Percentiles rank a stretch among this genome's conserved stretches.
phyloP scores from a whole-genome alignment of 1,140 invertebrate genomes.

The Hormaphis cornu region DNA sequence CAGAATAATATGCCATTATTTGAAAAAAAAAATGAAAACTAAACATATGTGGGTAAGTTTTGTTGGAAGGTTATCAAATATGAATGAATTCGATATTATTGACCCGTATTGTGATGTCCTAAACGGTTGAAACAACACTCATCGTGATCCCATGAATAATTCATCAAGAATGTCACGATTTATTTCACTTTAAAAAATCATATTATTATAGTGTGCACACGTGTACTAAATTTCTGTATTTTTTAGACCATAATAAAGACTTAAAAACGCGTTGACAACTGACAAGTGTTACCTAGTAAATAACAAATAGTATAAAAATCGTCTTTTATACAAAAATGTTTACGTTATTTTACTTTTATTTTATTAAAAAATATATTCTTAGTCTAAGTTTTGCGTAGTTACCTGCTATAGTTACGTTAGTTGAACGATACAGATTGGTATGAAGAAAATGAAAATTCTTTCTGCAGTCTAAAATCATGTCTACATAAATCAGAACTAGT shows the following conservation, averaged over 20 bases:
- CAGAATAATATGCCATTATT: too few species aligned
- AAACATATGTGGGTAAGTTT: not conserved
- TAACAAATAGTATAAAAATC: not conserved
- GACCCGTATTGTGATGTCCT: too few species aligned
- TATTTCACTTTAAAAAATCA: not conserved
- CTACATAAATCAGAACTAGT: too few species aligned
- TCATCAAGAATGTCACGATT: not conserved
- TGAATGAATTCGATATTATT: not conserved
- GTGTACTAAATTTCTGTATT: not conserved
- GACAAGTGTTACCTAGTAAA: not conserved
- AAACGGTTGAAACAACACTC: not conserved
- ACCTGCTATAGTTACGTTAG: too few species aligned
- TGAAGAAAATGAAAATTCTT: too few species aligned
- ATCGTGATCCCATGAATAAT: not conserved
- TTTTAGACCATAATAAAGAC: not conserved
- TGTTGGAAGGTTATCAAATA: not conserved
- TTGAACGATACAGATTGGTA: too few species aligned
- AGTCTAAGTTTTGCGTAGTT: too few species aligned
- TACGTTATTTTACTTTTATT: not conserved
- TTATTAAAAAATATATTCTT: too few species aligned
- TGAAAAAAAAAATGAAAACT: too few species aligned
- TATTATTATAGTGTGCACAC: not conserved
- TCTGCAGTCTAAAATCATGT: too few species aligned
- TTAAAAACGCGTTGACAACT: not conserved
- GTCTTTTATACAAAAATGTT: not conserved